A percentile compares a stretch with the other conserved stretches of the same genome.
phyloP scores from a whole-genome alignment of 30 jellyfish, hydroid and myxozoan genomes.

The Cassiopea andromeda region DNA sequence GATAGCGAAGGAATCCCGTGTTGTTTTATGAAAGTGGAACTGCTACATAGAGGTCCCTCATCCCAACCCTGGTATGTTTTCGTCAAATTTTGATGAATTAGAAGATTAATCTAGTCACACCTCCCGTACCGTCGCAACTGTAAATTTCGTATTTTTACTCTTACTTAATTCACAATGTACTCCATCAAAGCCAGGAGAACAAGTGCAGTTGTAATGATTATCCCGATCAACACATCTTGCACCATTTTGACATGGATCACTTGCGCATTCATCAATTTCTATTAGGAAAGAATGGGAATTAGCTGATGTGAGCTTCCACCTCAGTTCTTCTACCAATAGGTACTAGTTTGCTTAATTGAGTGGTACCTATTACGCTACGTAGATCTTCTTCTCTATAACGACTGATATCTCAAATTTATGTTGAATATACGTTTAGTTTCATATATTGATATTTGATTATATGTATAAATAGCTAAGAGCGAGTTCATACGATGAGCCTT shows the following conservation, averaged over 20 bases:
- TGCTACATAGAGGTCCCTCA: neutral
- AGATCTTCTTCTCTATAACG: neutral
- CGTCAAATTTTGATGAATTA: too few relatives aligned
- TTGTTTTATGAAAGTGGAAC: neutral
- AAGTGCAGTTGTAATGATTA: constrained; percentile 21
- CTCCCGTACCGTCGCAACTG: too few relatives aligned
- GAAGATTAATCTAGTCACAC: too few relatives aligned
- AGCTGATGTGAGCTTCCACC: neutral
- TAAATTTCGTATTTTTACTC: too few relatives aligned
- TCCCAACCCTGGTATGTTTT: too few relatives aligned
- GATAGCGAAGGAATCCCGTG: neutral
- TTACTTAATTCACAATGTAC: constrained; percentile 10
- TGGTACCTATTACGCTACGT: neutral
- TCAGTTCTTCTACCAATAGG: too few relatives aligned
- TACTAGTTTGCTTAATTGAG: neutral
- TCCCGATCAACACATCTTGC: constrained; percentile 20
- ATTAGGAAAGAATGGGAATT: neutral
- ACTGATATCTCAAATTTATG: neutral
- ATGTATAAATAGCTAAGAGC: neutral
- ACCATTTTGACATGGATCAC: constrained; percentile 32
- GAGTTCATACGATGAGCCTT: too few relatives aligned
- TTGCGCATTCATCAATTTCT: constrained; percentile 27
- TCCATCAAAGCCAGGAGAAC: constrained; percentile 26
- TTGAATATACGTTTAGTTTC: neutral
- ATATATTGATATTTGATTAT: too few relatives aligned